These are phyloP conservation scores for Ophthalmolycus amberensis DNA, from an alignment of 2,113 vertebrate genomes.

Conservation along the genomic window DNA sequence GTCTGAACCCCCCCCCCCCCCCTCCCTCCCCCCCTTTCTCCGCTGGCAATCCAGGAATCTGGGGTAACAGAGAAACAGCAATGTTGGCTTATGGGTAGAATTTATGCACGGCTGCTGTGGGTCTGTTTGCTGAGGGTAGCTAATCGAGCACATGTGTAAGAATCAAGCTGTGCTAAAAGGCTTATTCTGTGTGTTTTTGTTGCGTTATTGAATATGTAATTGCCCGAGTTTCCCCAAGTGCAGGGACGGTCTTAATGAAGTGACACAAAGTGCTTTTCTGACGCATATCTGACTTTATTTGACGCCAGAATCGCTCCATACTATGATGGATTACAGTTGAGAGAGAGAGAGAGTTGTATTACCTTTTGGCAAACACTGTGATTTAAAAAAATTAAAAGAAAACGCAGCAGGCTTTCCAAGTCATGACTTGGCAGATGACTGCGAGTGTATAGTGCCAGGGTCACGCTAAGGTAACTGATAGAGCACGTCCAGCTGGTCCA, in stretches of 20 bases:
- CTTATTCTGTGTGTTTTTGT: slow-evolving; percentile 57
- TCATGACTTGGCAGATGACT: slow-evolving; percentile 47
- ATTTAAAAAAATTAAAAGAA: slow-evolving; percentile 23
- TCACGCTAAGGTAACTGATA: slow-evolving; percentile 61
- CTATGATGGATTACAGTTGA: slow-evolving; percentile 57
- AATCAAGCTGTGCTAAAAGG: slow-evolving; percentile 37
- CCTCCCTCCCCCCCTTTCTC: background rate
- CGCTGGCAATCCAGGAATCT: slow-evolving; percentile 59
- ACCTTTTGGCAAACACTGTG: slow-evolving; percentile 53
- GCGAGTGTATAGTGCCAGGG: slow-evolving; percentile 50
- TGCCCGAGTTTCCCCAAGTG: slow-evolving; percentile 12
- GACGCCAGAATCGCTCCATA: slow-evolving; percentile 47
- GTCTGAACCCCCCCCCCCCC: slow-evolving; percentile 42
- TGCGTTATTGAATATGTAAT: slow-evolving; percentile 55
- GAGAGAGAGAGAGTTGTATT: slow-evolving; percentile 46
- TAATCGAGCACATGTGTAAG: slow-evolving; percentile 54
- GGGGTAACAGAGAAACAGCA: slow-evolving; percentile 31
- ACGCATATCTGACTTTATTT: slow-evolving; percentile 23
- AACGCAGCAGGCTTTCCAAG: slow-evolving; percentile 60
- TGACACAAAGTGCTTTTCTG: slow-evolving; percentile 23
- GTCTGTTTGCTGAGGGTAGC: slow-evolving; percentile 47
- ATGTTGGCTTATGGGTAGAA: slow-evolving; percentile 51
- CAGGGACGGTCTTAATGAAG: slow-evolving; percentile 34
- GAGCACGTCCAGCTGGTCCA: slow-evolving; percentile 58
- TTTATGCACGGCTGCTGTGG: slow-evolving; percentile 55